Evolutionary conservation across 2,888 invertebrate genomes (phyloP).

Genomic region (Parapristionchus giblindavisi): DNA sequence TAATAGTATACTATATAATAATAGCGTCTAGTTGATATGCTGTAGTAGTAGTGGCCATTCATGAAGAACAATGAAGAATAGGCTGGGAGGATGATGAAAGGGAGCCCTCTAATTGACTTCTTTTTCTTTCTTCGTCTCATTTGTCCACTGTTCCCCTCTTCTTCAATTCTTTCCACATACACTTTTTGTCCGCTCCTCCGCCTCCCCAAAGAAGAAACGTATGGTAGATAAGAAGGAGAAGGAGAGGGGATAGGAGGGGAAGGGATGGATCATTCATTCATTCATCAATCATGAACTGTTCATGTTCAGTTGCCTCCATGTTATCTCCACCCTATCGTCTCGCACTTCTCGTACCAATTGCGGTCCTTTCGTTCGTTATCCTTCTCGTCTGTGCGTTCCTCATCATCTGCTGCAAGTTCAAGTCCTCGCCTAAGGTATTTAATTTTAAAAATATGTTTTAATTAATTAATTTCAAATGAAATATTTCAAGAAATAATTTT

Average conservation of each 20-base stretch:
- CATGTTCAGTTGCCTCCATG: conserved; percentile 22
- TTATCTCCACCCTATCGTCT: conserved; percentile 39
- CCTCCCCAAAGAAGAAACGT: neutral
- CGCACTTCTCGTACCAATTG: conserved; percentile 45
- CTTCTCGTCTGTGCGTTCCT: conserved; percentile 45
- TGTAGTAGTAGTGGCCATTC: no score
- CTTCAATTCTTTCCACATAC: neutral
- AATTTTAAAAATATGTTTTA: neutral
- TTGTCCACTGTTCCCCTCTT: neutral
- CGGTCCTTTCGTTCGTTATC: conserved; percentile 42
- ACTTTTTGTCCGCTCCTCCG: neutral
- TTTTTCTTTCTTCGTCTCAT: conserved; percentile 13
- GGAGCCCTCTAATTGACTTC: no score
- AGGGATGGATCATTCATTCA: neutral
- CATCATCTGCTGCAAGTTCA: conserved; percentile 46
- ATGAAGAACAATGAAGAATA: no score
- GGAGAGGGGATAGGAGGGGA: neutral
- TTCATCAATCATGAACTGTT: conserved; percentile 1
- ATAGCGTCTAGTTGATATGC: no score
- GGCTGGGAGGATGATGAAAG: no score
- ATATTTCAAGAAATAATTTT: no score
- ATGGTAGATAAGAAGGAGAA: neutral
- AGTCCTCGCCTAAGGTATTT: conserved; percentile 5
- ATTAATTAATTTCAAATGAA: no score
- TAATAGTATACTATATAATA: no score